Evolutionary conservation across 2,888 invertebrate species (phyloP).

Genomic region (Biston betularia): DNA sequence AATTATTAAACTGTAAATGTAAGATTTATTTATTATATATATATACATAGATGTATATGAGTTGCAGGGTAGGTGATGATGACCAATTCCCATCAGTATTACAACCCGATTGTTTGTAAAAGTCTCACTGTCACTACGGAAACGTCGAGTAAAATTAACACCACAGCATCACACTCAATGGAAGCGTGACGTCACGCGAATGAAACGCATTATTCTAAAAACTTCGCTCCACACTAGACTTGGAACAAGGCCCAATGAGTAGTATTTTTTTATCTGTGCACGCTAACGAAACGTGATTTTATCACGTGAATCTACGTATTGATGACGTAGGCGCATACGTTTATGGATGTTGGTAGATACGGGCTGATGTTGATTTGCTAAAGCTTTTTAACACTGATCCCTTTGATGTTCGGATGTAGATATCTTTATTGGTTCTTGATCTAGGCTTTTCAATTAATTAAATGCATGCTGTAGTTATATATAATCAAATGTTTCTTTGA

Average conservation of each 20-base stretch:
- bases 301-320: constrained; percentile 42
- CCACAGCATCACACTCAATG: constrained; percentile 51
- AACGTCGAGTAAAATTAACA: constrained; percentile 2
- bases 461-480: constrained; percentile 3
- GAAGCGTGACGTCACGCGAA: constrained; percentile 58
- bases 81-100: too few species aligned
- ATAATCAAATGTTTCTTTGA: neutral
- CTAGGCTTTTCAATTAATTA: constrained; percentile 25
- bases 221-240: constrained; percentile 43
- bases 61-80: too few species aligned
- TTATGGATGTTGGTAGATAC: constrained; percentile 15
- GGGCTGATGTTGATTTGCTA: constrained; percentile 16
- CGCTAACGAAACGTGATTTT: constrained; percentile 53
- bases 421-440: constrained; percentile 29
- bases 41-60: too few species aligned
- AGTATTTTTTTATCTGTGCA: constrained; percentile 51
- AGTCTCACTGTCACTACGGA: neutral
- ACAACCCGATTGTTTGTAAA: too few species aligned
- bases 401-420: constrained; percentile 29
- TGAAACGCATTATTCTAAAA: constrained; percentile 57
- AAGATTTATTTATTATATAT: too few species aligned
- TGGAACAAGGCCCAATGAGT: constrained; percentile 54
- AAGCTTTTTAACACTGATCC: constrained; percentile 8
- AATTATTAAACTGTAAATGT: too few species aligned
- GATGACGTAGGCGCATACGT: constrained; percentile 39